Evolutionary conservation across 2,888 invertebrate genomes (phyloP), one percentile per base, ranked within the genome.

Genomic region (Aspidiotus destructor): DNA sequence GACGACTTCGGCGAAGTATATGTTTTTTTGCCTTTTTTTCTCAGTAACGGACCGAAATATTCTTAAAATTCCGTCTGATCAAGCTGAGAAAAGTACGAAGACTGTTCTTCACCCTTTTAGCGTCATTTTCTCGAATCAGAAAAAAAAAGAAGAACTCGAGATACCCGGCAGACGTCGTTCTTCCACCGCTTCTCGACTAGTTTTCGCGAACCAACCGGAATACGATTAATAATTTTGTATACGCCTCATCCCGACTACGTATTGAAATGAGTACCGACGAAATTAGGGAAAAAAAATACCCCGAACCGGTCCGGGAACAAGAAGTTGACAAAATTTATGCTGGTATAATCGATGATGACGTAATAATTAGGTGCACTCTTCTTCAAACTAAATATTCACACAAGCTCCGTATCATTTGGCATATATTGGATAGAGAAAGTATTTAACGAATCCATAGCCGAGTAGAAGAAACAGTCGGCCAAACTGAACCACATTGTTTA

Each of bases 331-430:
- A 67, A 67, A 67, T 67, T 67, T 60, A 67, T 28, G 28, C 28
- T 28, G 28, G 28, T 67, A 60, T 58, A 67, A 67, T 67, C 67
- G 58, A 67, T 48, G 48, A 42, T 67, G 67, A 67, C 67, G 67
- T 67, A 67, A 67, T 67, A 67, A 67, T 67, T 67, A 67, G 67
- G 67, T 67, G 67, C 67, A 67, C 67, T 60, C 61, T 61, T 41
- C 67, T 67, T 67, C 58, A 28, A 58, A 67, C 67, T 67, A 52
- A 67, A 67, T 67, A 67, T 67, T 67, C 67, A 67, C 58, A 60
- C 58, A 44, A 60, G 58, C 60, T 60, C 41, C 52, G 41, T 41
- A 67, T 58, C 67, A 67, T 60, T 67, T 58, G 44, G 57, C 58
- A 58, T 67, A 57, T 67, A 67, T 60, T 17, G 67, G 57, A 28